Evolutionary conservation across 2,113 vertebrate genomes (phyloP), one percentile per base, ranked within the genome.

Genomic region (Trinectes maculatus): DNA sequence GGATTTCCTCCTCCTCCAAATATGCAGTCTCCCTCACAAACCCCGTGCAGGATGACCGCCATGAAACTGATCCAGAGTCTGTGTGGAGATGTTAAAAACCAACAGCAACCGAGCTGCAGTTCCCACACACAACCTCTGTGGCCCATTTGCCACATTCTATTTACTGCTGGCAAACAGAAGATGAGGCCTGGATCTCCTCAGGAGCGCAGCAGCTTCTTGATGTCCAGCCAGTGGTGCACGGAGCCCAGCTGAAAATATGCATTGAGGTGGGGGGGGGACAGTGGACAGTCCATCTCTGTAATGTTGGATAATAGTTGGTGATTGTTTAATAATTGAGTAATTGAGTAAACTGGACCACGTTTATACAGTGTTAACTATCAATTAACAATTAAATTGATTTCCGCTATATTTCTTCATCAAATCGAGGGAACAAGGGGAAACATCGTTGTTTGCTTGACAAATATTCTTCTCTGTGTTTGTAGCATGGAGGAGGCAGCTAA

Each of bases 141-240:
- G 33, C 6, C 25, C 18, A 46, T 65, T 81, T 79, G 46, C 62
- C 73, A 78, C 71, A 81, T 42, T 59, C 51, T 3, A 74, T 78
- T 75, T 62, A 72, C 46, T 74, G 43, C 33, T 69, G 56, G 66
- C 62, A 69, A 57, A 51, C 39, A 68, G 36, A 63, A 4, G 34
- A 55, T 49, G 13, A 49, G 80, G 53, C 36, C 82, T 77, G 84
- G 71, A 73, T 39, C 54, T 79, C n/a, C 25, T 86, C 77, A 77
- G 29, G 40, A 71, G 40, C 49, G 49, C 24, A 44, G 40, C 65
- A 59, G 60, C 39, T 56, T 69, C 8, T 54, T 82, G 75, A 53
- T 69, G 49, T 31, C 24, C 19, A 7, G 78, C 84, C 85, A 86
- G 10, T n/a, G 43, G 68, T 2, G 34, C 15, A 16, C 47, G 15